A percentile compares a stretch with the other conserved stretches of the same genome.
Conservation (phyloP, 2,113 vertebrate genomes). For the Cichladusa arquata region DNA sequence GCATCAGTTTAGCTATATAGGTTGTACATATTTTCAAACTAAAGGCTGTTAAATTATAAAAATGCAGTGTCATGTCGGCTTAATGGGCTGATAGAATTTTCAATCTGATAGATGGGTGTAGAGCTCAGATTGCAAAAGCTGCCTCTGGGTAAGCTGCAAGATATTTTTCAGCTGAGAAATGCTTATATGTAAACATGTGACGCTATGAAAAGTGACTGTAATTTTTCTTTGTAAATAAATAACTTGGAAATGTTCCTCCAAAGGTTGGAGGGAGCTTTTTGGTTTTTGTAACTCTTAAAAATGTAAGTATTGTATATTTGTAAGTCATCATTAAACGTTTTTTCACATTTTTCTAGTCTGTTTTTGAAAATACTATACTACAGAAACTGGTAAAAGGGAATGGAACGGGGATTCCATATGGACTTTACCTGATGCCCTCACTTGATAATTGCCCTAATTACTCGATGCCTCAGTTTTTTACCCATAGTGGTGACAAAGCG, state of each 20-base stretch:
- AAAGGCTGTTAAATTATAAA: conserved; percentile 27
- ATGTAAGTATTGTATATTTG: conserved; percentile 66
- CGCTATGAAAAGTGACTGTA: conserved; percentile 35
- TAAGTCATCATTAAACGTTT: conserved; percentile 56
- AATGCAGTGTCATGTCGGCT: conserved; percentile 25
- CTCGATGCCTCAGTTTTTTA: neutral
- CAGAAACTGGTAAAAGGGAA: neutral
- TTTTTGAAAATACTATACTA: neutral
- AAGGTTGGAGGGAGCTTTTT: neutral
- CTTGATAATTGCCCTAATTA: neutral
- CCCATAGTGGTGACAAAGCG: neutral
- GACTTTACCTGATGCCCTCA: neutral
- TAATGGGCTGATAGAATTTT: conserved; percentile 18
- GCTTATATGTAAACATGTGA: conserved; percentile 35
- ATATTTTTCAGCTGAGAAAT: conserved; percentile 44
- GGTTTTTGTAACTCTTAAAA: conserved; percentile 14
- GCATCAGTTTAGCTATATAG: neutral
- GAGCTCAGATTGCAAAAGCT: conserved; percentile 32
- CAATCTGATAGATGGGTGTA: conserved; percentile 8
- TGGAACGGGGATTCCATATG: neutral
- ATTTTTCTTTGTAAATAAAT: conserved; percentile 55
- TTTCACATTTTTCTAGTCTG: neutral
- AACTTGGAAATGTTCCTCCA: neutral
- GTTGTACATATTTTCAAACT: neutral
- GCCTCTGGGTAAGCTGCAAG: conserved; percentile 41